Evolutionary conservation across 53 echinoderm and acorn worm species (phyloP), one percentile per base, ranked within the genome.

Genomic region (Temnopleurus reevesii): DNA sequence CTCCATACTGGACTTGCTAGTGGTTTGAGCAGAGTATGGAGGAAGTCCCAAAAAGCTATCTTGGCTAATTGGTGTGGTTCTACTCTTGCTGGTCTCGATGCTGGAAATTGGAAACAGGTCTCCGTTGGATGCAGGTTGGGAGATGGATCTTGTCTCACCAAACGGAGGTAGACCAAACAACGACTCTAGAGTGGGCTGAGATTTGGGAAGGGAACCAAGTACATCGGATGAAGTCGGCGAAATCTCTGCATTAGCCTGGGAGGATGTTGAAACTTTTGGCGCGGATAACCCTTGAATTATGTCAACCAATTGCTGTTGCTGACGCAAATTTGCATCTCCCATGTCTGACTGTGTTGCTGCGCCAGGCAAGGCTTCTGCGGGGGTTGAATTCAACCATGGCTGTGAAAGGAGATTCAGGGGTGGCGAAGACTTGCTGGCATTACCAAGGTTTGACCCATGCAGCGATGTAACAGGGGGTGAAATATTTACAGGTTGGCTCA

Each of bases 401-500:
- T 91, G 92, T 13, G 94, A 92, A 35, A 94, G 76, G 23, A 90
- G 84, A 58, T 90, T 82, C 19, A 90, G 56, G 4, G 88, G 19
- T 17, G 64, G 64, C 31, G 81, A 53, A 27, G 91, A 90, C 23
- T 86, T 24, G 25, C 28, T 76, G 25, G 25, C 23, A 49, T 29
- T 49, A 34, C 71, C 54, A 33, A 12, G 47, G 23, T 64, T n/a
- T 45, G 88, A 12, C 8, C 27, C 21, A 65, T 18, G 46, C 47
- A 44, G 17, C 15, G 64, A 60, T 33, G 88, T 66, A 21, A 51
- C n/a, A 28, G 46, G 43, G 7, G 51, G 46, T 30, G 46, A 53
- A 4, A 29, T 86, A 43, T 59, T 86, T 23, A 54, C 55, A 29
- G 36, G 27, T 44, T 59, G 46, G 57, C 43, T 41, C 1, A 35